Conservation (phyloP, 2,888 invertebrate genomes). For the Prenolepis imparis region DNA sequence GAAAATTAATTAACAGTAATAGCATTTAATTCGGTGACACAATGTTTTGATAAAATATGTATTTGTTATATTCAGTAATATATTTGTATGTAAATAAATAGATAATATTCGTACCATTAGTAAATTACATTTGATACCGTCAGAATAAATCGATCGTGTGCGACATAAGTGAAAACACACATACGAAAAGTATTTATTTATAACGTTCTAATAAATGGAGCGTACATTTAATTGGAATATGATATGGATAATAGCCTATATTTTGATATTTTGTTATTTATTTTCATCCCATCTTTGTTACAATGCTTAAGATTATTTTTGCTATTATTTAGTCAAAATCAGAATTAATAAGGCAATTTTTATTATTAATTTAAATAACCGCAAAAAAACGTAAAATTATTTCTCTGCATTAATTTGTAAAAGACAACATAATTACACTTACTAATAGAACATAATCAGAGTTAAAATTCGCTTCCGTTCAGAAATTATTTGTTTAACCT, state of each 20-base stretch:
- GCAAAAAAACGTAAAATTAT: constrained; percentile 40
- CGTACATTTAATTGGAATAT: constrained; percentile 19
- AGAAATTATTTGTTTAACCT: constrained; percentile 23
- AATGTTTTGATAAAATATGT: constrained; percentile 25
- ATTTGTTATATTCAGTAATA: not conserved
- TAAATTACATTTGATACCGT: constrained; percentile 29
- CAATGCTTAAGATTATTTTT: constrained; percentile 30
- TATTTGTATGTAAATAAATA: constrained; percentile 39
- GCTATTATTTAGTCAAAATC: constrained; percentile 27
- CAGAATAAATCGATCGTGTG: constrained; percentile 24
- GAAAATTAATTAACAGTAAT: constrained; percentile 30
- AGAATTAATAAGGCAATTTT: constrained; percentile 41
- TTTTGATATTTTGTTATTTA: constrained; percentile 13
- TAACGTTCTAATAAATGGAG: constrained; percentile 17
- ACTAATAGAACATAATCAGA: constrained; percentile 36
- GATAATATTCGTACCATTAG: constrained; percentile 17
- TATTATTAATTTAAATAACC: constrained; percentile 48
- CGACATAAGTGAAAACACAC: constrained; percentile 1
- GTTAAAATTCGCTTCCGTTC: not conserved
- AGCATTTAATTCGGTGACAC: constrained; percentile 33
- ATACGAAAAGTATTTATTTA: not conserved
- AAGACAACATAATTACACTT: constrained; percentile 35
- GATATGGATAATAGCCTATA: constrained; percentile 15
- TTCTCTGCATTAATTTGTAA: constrained; percentile 25
- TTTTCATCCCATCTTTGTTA: constrained; percentile 2